Base-by-base conservation (phyloP, 53 echinoderm and acorn worm genomes). In the Paracentrotus lividus region DNA sequence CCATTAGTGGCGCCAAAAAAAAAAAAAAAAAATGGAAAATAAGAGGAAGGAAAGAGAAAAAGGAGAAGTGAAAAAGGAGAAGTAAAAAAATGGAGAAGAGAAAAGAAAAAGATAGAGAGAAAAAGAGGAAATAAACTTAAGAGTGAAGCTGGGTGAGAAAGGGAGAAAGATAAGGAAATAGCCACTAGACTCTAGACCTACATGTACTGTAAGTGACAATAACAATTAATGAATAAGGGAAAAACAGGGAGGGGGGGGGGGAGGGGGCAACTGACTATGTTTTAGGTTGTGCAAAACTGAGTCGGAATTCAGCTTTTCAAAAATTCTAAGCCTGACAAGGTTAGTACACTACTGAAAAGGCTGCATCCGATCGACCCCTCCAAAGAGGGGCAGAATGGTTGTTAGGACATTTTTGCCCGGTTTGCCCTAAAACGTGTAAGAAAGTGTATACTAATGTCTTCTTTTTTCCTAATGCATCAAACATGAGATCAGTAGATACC, bases 391-490 rank as follows among this genome's bases (percentile, higher is more conserved):
- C 27, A 60, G 60, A 60, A 60, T 60, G 60, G 60, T 60, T 4
- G n/a, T 60, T 8, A 60, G 60, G 60, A 60, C 23, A 60, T 60
- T 59, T 59, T 59, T 0, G 53, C 0, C 15, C 23, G 58, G 58
- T 58, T 23, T 15, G 21, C 21, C 58, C 58, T 23, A 58, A 58
- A 58, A 58, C 58, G 16, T 58, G 58, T 58, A 15, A 60, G 60
- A 60, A 60, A 60, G 27, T 60, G 60, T 60, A 60, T 60, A 60
- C 60, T 60, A 59, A 59, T 59, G 60, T 60, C 60, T 60, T 60
- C 6, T 2, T 4, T 60, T 60, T 60, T 60, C 60, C 60, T 60
- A 60, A 60, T 60, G 60, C 60, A 60, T 60, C 60, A 60, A 60
- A 60, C n/a, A 60, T 60, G 3, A 60, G 27, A 60, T 60, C 60